A percentile compares a stretch with the other conserved stretches of the same genome.
Evolutionary conservation across 1,140 invertebrate species (phyloP).

Genomic region (Pogonognathellus flavescens): DNA sequence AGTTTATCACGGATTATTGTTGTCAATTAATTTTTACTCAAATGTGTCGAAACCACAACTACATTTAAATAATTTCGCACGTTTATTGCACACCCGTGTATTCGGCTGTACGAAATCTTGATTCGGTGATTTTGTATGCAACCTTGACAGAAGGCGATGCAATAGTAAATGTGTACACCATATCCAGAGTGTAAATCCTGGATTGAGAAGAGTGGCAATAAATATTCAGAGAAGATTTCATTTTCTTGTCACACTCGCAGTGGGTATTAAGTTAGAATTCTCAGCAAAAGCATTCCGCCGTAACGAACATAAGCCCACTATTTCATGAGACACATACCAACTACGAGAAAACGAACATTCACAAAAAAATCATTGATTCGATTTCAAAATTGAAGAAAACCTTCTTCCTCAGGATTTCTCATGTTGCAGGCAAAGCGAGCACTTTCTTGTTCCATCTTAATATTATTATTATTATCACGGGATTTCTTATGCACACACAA

Average conservation of each 20-base stretch:
- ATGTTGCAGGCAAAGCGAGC: neutral
- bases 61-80: no score
- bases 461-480: neutral
- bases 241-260: slow-evolving; percentile 26
- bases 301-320: slow-evolving; percentile 11
- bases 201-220: slow-evolving; percentile 13
- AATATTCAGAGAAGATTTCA: slow-evolving; percentile 25
- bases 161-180: no score
- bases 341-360: neutral
- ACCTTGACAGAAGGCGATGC: no score
- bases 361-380: slow-evolving; percentile 37
- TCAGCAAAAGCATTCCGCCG: neutral
- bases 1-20: no score
- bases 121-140: no score
- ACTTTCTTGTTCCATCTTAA: neutral
- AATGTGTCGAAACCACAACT: no score
- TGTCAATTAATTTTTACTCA: no score
- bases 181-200: neutral
- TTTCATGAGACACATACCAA: slow-evolving; percentile 40
- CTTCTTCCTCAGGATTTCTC: neutral
- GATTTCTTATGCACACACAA: slow-evolving; percentile 8
- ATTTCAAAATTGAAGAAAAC: slow-evolving; percentile 14
- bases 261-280: slow-evolving; percentile 30
- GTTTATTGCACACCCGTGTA: no score
- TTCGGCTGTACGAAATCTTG: no score